Base-by-base conservation (phyloP, 2,113 vertebrate genomes). In the Nannobrachium achirus region DNA sequence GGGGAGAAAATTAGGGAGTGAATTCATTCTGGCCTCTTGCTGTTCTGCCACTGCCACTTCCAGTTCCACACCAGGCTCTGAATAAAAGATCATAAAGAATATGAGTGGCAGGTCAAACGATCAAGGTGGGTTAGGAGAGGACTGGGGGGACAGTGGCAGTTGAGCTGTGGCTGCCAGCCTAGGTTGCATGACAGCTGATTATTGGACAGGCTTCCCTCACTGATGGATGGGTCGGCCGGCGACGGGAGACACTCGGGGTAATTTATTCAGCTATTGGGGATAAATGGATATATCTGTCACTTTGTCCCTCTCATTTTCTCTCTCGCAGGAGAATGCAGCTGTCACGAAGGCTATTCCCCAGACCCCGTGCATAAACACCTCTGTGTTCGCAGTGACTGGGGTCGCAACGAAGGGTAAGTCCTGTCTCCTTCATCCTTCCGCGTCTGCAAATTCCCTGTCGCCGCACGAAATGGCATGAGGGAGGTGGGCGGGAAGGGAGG, bases 381-480 rank as follows among this genome's bases (percentile, higher is more conserved):
- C 67, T 99, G 98, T 19, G 81, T 98, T 42, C 96, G 98, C 67
- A 98, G 92, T 1, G 95, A 99, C 91, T 99, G 98, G 98, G 96
- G 95, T 60, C 96, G 96, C 74, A 99, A 98, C 1, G 96, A 99
- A 85, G 98, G 98, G 98, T 99, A 89, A 94, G 95, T 73, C 62
- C 46, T 25, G 2, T 57, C 46, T 44, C 38, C 57, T 51, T 18
- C 3, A 53, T 73, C 51, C 33, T 53, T 62, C 53, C 10, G 9
- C 57, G 52, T 41, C 11, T 49, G 49, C 55, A 73, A 44, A 60
- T 20, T 44, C n/a, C 10, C 53, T 18, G 46, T 25, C 65, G 15
- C 44, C 9, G 15, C n/a, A 25, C 14, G 11, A 56, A n/a, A n/a
- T 58, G 18, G 33, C 53, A 56, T 14, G n/a, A 14, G 44, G 44